Evolutionary conservation across 1,140 invertebrate species (phyloP), one percentile per base, ranked within the genome.

Genomic region (Anagrus nilaparvatae): DNA sequence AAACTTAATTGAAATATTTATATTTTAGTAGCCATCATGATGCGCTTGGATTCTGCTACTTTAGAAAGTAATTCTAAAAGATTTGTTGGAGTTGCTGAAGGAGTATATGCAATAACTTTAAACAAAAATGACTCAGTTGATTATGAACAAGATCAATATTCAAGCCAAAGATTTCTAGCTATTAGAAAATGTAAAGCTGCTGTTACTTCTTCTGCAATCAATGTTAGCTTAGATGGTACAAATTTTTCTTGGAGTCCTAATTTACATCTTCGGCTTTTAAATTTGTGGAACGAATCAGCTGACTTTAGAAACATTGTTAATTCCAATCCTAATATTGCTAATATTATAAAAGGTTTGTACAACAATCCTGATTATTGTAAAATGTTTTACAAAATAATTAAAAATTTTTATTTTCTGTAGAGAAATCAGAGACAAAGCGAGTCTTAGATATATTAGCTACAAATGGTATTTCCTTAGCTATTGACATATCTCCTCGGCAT

Each of bases 21-120:
- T 17, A 51, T 64, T 67, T 41, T 47, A 76, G 74, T 77, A 41
- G 72, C 73, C 45, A 54, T 79, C 31, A 75, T 78, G 61, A 46
- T 69, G 10, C 61, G 76, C 13, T 50, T 78, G 17, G 76, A 79
- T 47, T 67, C 67, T 0, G 66, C 71, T 8, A 70, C 60, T 37
- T 48, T 74, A 16, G 71, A 77, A 27, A 64, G 60, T 39, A 65
- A 46, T 48, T 7, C 50, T 16, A 63, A 64, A 39, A 48, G 61
- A 40, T 59, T 67, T 5, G 57, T 67, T 18, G 59, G 55, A 5
- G 61, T 69, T 1, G 54, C 56, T 0, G 65, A 67, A 46, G 65
- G 66, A 3, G 51, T 69, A 19, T 60, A 58, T 31, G 65, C 64
- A 2, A 64, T 63, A 50, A 63, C 66, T 7, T 44, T 69, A 12